phyloP scores from a whole-genome alignment of 2,113 vertebrate species.

The Clarias macrocephalus region DNA sequence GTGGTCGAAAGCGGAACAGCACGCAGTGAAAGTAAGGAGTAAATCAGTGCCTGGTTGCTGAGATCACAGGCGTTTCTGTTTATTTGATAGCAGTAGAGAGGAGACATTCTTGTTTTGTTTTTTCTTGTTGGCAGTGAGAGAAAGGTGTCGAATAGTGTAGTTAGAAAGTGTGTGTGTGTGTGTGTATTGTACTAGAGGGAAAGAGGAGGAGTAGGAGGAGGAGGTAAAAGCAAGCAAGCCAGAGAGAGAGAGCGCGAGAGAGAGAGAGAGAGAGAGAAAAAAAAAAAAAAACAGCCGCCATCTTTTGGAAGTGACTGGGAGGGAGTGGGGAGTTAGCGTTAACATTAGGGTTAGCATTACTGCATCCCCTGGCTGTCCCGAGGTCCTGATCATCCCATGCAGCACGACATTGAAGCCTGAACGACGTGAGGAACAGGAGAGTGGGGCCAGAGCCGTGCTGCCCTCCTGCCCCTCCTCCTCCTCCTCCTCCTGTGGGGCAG shows the following conservation, averaged over 20 bases:
- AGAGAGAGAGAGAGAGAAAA: conserved; percentile 49
- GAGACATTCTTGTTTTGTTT: not conserved
- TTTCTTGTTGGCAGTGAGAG: no score
- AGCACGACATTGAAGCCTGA: conserved; percentile 1
- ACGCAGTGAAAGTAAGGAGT: not conserved
- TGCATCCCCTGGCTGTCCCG: conserved; percentile 17
- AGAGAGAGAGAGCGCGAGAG: conserved; percentile 53
- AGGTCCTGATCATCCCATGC: conserved; percentile 25
- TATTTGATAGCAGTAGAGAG: no score
- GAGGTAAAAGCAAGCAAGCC: conserved; percentile 60
- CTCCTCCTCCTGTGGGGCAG: conserved; percentile 43
- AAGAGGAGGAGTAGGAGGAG: conserved; percentile 58
- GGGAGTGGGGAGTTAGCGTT: conserved; percentile 69
- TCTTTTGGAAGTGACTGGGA: conserved; percentile 73
- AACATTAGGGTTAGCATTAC: conserved; percentile 56
- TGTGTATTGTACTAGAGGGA: conserved; percentile 47
- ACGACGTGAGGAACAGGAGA: not conserved
- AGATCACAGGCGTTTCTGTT: not conserved
- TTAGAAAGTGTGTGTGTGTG: not conserved
- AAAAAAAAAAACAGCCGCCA: conserved; percentile 68
- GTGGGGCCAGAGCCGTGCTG: conserved; percentile 33
- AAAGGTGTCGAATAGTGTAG: conserved; percentile 16
- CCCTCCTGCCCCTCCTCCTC: not conserved
- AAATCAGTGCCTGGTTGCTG: conserved; percentile 51
- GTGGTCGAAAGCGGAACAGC: not conserved